These are phyloP conservation scores for Ivindomyrus marchei DNA, from an alignment of 2,113 vertebrate genomes.

Conservation along the genomic window DNA sequence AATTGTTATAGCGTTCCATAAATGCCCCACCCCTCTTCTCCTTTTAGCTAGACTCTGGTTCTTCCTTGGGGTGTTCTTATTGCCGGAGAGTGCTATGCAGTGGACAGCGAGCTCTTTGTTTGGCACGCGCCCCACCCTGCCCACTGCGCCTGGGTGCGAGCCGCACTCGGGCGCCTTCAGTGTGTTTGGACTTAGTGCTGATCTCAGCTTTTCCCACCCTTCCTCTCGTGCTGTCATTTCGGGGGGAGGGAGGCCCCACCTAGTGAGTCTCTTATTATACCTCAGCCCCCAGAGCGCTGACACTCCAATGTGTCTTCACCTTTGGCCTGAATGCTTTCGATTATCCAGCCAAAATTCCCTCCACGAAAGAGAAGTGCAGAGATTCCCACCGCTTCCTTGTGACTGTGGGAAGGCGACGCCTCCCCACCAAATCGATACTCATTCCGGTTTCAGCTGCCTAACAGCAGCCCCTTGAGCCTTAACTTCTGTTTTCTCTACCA, in stretches of 20 bases:
- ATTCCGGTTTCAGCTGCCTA: not conserved
- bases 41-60: not conserved
- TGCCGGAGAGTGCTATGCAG: not conserved
- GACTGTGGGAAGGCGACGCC: slow-evolving; percentile 20
- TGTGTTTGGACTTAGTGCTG: not conserved
- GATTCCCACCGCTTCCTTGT: slow-evolving; percentile 42
- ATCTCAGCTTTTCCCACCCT: not conserved
- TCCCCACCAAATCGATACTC: slow-evolving; percentile 8
- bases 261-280: slow-evolving; percentile 62
- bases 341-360: slow-evolving; percentile 36
- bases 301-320: slow-evolving; percentile 39
- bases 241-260: slow-evolving; percentile 12
- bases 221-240: not conserved
- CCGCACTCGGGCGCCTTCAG: not conserved
- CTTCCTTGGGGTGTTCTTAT: not conserved
- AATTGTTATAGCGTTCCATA: not conserved
- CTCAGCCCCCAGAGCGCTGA: slow-evolving; percentile 35
- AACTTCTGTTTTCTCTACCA: slow-evolving; percentile 8
- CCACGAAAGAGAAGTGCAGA: slow-evolving; percentile 41
- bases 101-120: not conserved
- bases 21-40: not conserved
- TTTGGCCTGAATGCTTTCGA: slow-evolving; percentile 48
- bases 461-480: not conserved
- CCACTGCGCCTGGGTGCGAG: not conserved
- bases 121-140: not conserved